Conservation (phyloP, 2,113 vertebrate genomes). For the Gadus chalcogrammus region DNA sequence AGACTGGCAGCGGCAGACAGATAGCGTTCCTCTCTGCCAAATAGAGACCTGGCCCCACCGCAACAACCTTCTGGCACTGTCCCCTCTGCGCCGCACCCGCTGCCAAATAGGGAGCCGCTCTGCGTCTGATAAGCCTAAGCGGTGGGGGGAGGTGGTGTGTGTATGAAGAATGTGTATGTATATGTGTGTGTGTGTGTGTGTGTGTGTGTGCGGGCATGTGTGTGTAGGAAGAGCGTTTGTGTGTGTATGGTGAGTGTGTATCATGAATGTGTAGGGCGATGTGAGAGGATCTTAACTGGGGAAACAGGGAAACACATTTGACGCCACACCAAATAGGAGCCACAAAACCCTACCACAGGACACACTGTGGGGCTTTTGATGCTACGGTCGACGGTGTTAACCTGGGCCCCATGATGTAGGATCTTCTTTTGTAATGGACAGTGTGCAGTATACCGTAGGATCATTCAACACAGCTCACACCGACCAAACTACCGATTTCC, state of each 20-base stretch:
- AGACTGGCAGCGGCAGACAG: conserved; percentile 56
- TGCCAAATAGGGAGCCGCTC: conserved; percentile 63
- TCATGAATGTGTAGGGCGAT: no score
- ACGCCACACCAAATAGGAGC: no score
- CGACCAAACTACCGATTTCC: no score
- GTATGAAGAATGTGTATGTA: background rate
- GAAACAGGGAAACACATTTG: no score
- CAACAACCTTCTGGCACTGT: conserved; percentile 59
- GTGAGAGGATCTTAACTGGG: no score
- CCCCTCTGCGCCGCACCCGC: conserved; percentile 39
- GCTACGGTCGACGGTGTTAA: no score
- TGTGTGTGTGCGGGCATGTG: background rate
- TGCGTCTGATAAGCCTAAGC: conserved; percentile 56
- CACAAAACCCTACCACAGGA: no score
- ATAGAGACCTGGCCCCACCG: conserved; percentile 60
- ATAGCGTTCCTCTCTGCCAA: conserved; percentile 58
- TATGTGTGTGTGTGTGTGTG: conserved; percentile 1
- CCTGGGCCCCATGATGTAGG: no score
- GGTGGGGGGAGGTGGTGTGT: conserved; percentile 25
- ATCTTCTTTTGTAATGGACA: no score
- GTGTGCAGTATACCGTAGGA: no score
- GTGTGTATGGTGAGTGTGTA: background rate
- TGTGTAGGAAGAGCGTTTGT: conserved; percentile 20
- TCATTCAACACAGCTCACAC: no score
- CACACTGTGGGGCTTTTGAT: no score